phyloP scores from a whole-genome alignment of 1,140 invertebrate genomes.

The Micrasema longulum region DNA sequence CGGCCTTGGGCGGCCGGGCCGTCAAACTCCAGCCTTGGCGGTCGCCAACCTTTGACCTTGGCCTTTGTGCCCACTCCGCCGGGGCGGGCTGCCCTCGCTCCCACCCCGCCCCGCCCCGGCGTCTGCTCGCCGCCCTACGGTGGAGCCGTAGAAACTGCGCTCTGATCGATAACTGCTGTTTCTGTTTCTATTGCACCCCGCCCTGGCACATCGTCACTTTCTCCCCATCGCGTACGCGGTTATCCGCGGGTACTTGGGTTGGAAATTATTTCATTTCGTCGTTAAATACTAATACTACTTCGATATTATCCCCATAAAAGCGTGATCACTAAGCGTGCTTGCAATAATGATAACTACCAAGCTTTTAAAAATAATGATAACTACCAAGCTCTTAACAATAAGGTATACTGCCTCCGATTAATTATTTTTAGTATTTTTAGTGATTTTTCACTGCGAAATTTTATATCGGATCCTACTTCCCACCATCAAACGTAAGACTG shows the following conservation, averaged over 20 bases:
- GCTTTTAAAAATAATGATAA: no score
- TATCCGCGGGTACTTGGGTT: not conserved
- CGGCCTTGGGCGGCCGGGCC: conserved; percentile 28
- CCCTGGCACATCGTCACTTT: not conserved
- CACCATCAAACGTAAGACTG: no score
- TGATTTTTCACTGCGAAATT: no score
- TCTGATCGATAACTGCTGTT: conserved; percentile 34
- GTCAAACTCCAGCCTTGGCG: conserved; percentile 14
- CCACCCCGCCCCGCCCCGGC: conserved; percentile 9
- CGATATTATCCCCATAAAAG: no score
- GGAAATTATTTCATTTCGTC: not conserved
- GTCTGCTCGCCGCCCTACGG: conserved; percentile 32
- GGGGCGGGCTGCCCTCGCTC: conserved; percentile 18
- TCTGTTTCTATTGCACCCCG: not conserved
- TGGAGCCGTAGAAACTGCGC: conserved; percentile 26
- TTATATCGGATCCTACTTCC: no score
- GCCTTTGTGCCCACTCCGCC: conserved; percentile 36
- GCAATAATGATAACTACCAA: no score
- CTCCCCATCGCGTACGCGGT: no score
- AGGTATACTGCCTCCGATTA: no score
- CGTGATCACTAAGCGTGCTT: no score
- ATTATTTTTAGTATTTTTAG: no score
- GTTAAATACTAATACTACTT: no score
- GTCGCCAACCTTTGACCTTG: conserved; percentile 49
- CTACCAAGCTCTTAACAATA: no score